Evolutionary conservation across 2,797 vertebrate genomes (phyloP), one percentile per base, ranked within the genome.

Genomic region (Cephalopachus bancanus): DNA sequence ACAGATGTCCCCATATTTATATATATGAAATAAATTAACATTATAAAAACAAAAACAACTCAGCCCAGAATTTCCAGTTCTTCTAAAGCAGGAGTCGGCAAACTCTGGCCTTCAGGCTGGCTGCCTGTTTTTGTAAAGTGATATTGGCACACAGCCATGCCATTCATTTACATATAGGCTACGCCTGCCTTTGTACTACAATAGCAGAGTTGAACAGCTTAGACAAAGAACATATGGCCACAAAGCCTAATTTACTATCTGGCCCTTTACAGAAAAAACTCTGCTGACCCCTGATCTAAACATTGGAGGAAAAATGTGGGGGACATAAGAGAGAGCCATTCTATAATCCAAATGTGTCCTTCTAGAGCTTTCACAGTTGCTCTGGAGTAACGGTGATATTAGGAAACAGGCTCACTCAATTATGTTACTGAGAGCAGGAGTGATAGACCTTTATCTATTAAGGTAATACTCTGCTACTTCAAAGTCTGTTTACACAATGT

Each of bases 171-270:
- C 49, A 30, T 37, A 4, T 26, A 2, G 14, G 17, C 51, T 65
- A 6, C 0, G 3, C 3, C 19, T 44, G 11, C 11, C 20, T 26
- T 26, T 1, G 1, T 37, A 33, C 67, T 16, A 7, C 44, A 60
- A 20, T 33, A n/a, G 30, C 57, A 17, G 44, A 26, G 24, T 12
- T 37, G 22, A 75, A 44, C 11, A 3, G 16, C 33, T 64, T 44
- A 57, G n/a, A 33, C 17, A 10, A 16, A 69, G 67, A 76, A 9
- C 60, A 57, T 22, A 20, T 17, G 81, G 51, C 33, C 33, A 16
- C 37, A n/a, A 93, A 67, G 51, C 33, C 24, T n/a, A 26, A 57
- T 67, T 92, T 67, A 64, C 76, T 49, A 15, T 44, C n/a, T 59
- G 16, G 28, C 88, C n/a, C 64, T 71, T 59, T n/a, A 16, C 19